Percentiles rank a stretch among this genome's conserved stretches.
phyloP scores from a whole-genome alignment of 2,797 vertebrate genomes.

The Sebastes hubbsi region DNA sequence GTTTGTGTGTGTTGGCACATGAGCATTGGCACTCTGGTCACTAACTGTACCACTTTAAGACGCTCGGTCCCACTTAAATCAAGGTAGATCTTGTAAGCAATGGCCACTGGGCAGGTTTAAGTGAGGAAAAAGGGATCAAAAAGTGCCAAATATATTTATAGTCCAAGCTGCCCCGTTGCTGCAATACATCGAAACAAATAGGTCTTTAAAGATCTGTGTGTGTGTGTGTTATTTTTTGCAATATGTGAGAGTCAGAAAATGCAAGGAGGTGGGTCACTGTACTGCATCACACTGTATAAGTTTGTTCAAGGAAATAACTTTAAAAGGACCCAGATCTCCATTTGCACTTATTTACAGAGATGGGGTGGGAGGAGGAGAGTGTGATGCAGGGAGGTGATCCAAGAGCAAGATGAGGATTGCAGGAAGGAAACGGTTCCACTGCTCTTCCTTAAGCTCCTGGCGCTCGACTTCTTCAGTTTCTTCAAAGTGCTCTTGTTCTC shows the following conservation, averaged over 20 bases:
- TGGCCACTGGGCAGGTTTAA: conserved; percentile 30
- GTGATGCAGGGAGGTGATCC: conserved; percentile 22
- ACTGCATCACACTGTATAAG: conserved; percentile 57
- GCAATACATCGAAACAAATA: conserved; percentile 40
- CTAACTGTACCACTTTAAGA: conserved; percentile 31
- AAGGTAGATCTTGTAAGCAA: conserved; percentile 59
- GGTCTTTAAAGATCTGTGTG: conserved; percentile 27
- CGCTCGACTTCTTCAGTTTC: conserved; percentile 16
- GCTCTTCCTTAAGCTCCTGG: not conserved
- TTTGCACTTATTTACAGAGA: conserved; percentile 75
- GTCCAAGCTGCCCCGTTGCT: conserved; percentile 70
- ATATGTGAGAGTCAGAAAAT: conserved; percentile 36
- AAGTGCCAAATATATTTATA: conserved; percentile 52
- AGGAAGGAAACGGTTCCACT: not conserved
- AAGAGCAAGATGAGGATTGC: conserved; percentile 26
- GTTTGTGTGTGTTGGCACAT: conserved; percentile 56
- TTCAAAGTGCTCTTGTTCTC: conserved; percentile 49
- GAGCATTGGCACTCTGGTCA: conserved; percentile 57
- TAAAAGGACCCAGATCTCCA: conserved; percentile 50
- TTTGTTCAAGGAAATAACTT: conserved; percentile 67
- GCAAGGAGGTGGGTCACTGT: conserved; percentile 23
- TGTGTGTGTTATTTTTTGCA: conserved; percentile 30
- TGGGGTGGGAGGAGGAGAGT: conserved; percentile 23
- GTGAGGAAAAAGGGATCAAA: conserved; percentile 36
- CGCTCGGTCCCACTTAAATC: conserved; percentile 41